phyloP scores from a whole-genome alignment of 2,113 vertebrate genomes.

The Seriola aureovittata region DNA sequence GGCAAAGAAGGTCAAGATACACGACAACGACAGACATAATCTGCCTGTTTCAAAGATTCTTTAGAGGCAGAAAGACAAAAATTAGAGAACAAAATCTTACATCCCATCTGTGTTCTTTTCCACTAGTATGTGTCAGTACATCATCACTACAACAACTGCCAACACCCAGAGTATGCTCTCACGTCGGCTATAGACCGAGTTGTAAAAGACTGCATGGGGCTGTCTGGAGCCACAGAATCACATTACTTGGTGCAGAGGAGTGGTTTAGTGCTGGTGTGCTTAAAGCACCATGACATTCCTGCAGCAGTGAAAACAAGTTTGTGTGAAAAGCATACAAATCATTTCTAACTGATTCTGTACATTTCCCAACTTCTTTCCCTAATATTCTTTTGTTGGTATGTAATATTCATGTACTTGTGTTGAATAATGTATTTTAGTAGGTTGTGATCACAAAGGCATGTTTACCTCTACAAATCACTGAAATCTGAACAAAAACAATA shows the following conservation, averaged over 20 bases:
- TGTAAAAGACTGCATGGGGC: not conserved
- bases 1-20: too few relatives aligned
- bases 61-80: too few relatives aligned
- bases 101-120: not conserved
- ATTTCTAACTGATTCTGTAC: not conserved
- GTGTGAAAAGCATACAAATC: not conserved
- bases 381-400: not conserved
- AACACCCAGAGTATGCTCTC: not conserved
- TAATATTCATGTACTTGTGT: too few relatives aligned
- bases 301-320: not conserved
- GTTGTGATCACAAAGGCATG: not conserved
- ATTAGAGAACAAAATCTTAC: not conserved
- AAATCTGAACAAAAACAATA: slow-evolving; percentile 2
- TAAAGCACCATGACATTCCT: not conserved
- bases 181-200: not conserved
- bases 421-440: not conserved
- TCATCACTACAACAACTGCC: not conserved
- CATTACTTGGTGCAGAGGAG: not conserved
- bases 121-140: not conserved
- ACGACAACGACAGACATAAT: too few relatives aligned
- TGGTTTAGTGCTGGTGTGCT: not conserved
- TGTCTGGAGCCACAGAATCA: not conserved
- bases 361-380: not conserved
- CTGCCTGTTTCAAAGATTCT: too few relatives aligned
- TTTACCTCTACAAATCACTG: not conserved